Evolutionary conservation across 2,888 invertebrate species (phyloP).

Genomic region (Tachina fera): DNA sequence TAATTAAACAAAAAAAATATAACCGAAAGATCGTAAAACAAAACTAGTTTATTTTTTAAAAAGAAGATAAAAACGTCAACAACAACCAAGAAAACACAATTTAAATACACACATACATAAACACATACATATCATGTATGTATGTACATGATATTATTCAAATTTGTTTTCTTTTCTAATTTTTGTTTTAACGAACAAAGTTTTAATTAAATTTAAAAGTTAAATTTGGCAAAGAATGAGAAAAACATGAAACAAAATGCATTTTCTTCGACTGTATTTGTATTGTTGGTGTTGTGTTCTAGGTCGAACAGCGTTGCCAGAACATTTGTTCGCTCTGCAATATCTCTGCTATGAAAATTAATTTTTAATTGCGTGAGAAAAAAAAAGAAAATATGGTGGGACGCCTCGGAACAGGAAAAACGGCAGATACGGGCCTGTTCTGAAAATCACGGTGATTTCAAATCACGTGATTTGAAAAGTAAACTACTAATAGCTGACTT

Average conservation of each 20-base stretch:
- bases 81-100: slow-evolving; percentile 24
- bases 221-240: not conserved
- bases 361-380: too few species aligned
- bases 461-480: too few species aligned
- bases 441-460: too few species aligned
- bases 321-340: too few species aligned
- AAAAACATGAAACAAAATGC: not conserved
- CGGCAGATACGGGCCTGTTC: too few species aligned
- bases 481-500: too few species aligned
- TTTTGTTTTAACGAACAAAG: not conserved
- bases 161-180: slow-evolving; percentile 3
- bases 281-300: too few species aligned
- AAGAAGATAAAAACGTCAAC: slow-evolving; percentile 42
- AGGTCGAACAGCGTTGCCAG: too few species aligned
- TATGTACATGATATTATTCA: not conserved
- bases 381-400: too few species aligned
- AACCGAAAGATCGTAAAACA: slow-evolving; percentile 23
- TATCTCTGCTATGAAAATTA: too few species aligned
- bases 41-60: slow-evolving; percentile 52
- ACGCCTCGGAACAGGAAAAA: too few species aligned
- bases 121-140: not conserved
- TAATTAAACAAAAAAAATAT: slow-evolving; percentile 32
- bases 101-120: not conserved
- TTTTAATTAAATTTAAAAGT: slow-evolving; percentile 13
- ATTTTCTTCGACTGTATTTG: too few species aligned